A percentile compares a stretch with the other conserved stretches of the same genome.
phyloP scores from a whole-genome alignment of 2,888 invertebrate species.

The Phyto melanocephala region DNA sequence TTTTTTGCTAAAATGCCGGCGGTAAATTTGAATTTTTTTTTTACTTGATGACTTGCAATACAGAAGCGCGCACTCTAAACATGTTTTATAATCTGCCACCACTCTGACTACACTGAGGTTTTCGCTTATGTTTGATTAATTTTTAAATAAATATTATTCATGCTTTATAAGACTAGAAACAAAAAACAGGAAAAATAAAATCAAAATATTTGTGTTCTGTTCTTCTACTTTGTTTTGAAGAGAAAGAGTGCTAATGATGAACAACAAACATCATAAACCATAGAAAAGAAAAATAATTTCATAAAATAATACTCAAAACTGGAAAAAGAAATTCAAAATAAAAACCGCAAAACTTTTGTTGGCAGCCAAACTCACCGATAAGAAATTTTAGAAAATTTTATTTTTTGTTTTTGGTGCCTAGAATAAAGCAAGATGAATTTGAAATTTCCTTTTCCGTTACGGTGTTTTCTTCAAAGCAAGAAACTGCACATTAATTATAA shows the following conservation, averaged over 20 bases:
- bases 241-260: constrained; percentile 15
- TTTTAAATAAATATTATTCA: not conserved
- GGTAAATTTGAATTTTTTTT: constrained; percentile 70
- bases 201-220: not conserved
- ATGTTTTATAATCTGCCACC: constrained; percentile 16
- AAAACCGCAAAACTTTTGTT: constrained; percentile 21
- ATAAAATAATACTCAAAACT: not conserved
- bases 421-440: constrained; percentile 1
- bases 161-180: not conserved
- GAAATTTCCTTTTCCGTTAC: constrained; percentile 39
- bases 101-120: constrained; percentile 21
- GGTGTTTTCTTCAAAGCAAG: constrained; percentile 10
- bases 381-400: constrained; percentile 16
- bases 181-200: not conserved
- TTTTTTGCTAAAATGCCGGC: constrained; percentile 71
- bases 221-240: not conserved
- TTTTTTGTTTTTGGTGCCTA: not conserved
- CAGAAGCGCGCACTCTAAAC: constrained; percentile 38
- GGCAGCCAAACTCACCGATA: not conserved
- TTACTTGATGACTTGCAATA: not conserved
- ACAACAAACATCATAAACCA: constrained; percentile 5
- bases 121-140: not conserved
- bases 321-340: not conserved
- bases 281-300: constrained; percentile 20
- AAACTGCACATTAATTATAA: constrained; percentile 28